Percentiles rank a stretch among this genome's conserved stretches.
Evolutionary conservation across 2,888 invertebrate species (phyloP).

Genomic region (Noctua fimbriata): DNA sequence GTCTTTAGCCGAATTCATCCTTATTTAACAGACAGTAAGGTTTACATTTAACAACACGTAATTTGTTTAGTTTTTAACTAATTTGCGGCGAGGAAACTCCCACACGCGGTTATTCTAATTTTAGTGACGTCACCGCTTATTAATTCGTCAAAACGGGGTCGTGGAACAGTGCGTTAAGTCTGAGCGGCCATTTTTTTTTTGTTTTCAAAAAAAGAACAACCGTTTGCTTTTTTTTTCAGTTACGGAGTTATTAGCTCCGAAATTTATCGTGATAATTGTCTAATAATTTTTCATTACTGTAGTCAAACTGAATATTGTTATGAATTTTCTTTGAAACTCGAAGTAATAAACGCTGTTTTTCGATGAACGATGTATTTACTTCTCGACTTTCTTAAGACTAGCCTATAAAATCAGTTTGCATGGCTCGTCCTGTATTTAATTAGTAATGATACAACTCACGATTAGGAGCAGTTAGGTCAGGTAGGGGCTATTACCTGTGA

Average conservation of each 20-base stretch:
- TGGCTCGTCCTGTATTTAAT: slow-evolving; percentile 62
- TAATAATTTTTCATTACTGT: neutral
- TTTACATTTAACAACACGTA: slow-evolving; percentile 54
- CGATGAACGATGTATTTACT: slow-evolving; percentile 1
- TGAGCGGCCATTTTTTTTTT: neutral
- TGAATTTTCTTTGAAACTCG: neutral
- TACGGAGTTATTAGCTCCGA: slow-evolving; percentile 14
- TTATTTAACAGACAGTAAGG: slow-evolving; percentile 62
- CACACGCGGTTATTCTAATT: slow-evolving; percentile 66
- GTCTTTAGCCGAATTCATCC: slow-evolving; percentile 50
- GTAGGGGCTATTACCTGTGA: slow-evolving; percentile 43
- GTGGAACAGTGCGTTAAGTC: slow-evolving; percentile 37
- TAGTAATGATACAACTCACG: slow-evolving; percentile 57
- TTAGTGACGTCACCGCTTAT: slow-evolving; percentile 55
- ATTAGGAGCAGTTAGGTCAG: slow-evolving; percentile 49
- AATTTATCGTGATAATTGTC: slow-evolving; percentile 19
- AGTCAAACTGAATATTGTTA: neutral
- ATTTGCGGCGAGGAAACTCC: slow-evolving; percentile 62
- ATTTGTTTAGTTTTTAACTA: slow-evolving; percentile 50
- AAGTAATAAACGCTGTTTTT: neutral
- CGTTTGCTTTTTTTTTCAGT: slow-evolving; percentile 11
- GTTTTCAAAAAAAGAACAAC: slow-evolving; percentile 26
- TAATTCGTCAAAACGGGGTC: slow-evolving; percentile 65
- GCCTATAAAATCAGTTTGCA: slow-evolving; percentile 55
- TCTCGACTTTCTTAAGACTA: slow-evolving; percentile 32